Evolutionary conservation across 2,797 vertebrate genomes (phyloP).

Genomic region (Craterocephalus amniculus): DNA sequence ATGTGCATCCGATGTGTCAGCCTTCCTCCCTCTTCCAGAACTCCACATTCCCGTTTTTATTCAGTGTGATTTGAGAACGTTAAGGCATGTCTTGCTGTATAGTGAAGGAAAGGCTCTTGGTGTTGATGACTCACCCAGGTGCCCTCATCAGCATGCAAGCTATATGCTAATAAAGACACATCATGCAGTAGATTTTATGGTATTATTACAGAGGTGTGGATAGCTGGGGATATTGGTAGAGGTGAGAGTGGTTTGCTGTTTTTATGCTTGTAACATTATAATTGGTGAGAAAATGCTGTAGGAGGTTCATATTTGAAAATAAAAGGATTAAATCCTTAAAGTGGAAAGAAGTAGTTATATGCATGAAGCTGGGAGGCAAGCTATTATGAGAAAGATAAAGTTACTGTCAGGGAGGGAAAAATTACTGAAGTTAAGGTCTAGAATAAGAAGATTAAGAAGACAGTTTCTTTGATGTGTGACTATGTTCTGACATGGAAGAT

Average conservation of each 20-base stretch:
- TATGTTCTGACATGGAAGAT: neutral
- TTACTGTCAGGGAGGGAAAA: neutral
- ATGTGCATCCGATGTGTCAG: conserved; percentile 4
- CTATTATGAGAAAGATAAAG: neutral
- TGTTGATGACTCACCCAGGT: conserved; percentile 44
- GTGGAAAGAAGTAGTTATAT: neutral
- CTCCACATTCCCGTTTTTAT: conserved; percentile 28
- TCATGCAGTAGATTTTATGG: conserved; percentile 6
- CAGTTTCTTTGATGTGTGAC: neutral
- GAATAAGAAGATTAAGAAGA: neutral
- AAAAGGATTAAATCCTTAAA: neutral
- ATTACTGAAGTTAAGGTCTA: neutral
- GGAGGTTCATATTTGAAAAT: neutral
- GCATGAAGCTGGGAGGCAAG: neutral
- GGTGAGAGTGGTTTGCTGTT: neutral
- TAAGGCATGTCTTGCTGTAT: conserved; percentile 21
- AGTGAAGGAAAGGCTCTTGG: conserved; percentile 10
- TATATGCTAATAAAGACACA: conserved; percentile 21
- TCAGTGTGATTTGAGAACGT: conserved; percentile 23
- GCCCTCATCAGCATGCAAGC: conserved; percentile 17
- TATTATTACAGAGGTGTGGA: neutral
- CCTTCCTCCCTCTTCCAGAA: conserved; percentile 20
- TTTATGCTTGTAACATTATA: neutral
- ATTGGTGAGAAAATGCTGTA: neutral
- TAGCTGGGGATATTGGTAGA: too few relatives aligned